Conservation (phyloP, 2,888 invertebrate species). For the Arge pagana region DNA sequence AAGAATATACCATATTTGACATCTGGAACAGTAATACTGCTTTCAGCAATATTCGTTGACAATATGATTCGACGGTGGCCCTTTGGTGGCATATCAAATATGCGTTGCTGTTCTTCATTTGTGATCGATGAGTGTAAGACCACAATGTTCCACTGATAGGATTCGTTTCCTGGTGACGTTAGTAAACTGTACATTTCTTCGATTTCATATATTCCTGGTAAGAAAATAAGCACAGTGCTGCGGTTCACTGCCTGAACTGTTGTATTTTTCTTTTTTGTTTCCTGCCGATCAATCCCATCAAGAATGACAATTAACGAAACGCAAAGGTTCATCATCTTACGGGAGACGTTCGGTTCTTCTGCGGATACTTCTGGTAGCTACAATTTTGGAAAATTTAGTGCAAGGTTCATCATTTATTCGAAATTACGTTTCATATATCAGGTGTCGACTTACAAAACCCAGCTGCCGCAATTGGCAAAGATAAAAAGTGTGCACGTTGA, state of each 20-base stretch:
- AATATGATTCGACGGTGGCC: slow-evolving; percentile 82
- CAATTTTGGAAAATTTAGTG: slow-evolving; percentile 49
- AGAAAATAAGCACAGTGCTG: slow-evolving; percentile 81
- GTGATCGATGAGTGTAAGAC: slow-evolving; percentile 79
- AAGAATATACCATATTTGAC: slow-evolving; percentile 72
- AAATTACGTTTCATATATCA: slow-evolving; percentile 14
- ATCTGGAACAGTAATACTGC: slow-evolving; percentile 89
- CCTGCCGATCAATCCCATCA: slow-evolving; percentile 63
- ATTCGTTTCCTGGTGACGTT: slow-evolving; percentile 27
- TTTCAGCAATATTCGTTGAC: slow-evolving; percentile 91
- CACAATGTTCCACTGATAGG: slow-evolving; percentile 63
- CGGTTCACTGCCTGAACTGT: slow-evolving; percentile 53
- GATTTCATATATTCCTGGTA: slow-evolving; percentile 88
- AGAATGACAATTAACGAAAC: slow-evolving; percentile 65
- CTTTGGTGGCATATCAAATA: slow-evolving; percentile 66
- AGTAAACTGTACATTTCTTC: slow-evolving; percentile 67
- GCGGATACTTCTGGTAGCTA: slow-evolving; percentile 64
- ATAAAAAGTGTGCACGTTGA: slow-evolving; percentile 67
- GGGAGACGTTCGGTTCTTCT: slow-evolving; percentile 67
- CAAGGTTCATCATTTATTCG: slow-evolving; percentile 9
- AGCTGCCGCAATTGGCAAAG: slow-evolving; percentile 57
- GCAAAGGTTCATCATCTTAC: slow-evolving; percentile 66
- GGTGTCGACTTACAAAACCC: slow-evolving; percentile 45
- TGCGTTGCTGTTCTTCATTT: slow-evolving; percentile 73
- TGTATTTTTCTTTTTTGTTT: slow-evolving; percentile 50